Conservation (phyloP, 1,140 invertebrate genomes). For the Branchinecta lynchi region DNA sequence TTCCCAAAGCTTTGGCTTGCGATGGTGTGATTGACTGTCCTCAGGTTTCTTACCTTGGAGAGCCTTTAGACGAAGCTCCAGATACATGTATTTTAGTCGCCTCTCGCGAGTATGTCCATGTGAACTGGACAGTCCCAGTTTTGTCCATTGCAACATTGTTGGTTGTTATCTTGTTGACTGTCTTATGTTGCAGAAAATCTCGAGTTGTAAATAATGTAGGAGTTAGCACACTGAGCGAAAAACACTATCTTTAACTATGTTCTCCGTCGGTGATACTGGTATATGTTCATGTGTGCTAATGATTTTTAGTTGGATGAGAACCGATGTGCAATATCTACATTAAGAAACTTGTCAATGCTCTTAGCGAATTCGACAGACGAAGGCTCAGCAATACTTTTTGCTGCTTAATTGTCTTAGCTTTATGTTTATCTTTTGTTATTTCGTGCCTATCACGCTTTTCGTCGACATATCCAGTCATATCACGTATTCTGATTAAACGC, state of each 20-base stretch:
- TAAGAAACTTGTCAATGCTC: too few relatives aligned
- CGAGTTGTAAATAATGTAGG: background rate
- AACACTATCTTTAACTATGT: background rate
- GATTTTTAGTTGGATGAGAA: too few relatives aligned
- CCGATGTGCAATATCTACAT: too few relatives aligned
- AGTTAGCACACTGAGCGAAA: background rate
- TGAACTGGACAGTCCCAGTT: background rate
- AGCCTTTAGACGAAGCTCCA: background rate
- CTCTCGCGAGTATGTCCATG: background rate
- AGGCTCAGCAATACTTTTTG: too few relatives aligned
- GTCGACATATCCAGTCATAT: too few relatives aligned
- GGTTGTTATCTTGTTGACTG: background rate
- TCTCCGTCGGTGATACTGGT: too few relatives aligned
- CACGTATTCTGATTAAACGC: too few relatives aligned
- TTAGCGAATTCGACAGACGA: too few relatives aligned
- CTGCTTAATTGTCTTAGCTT: too few relatives aligned
- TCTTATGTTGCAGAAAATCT: slow-evolving; percentile 8
- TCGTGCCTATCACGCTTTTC: too few relatives aligned
- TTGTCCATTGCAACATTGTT: background rate
- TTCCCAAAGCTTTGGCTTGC: background rate
- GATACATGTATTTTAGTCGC: background rate
- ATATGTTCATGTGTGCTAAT: too few relatives aligned
- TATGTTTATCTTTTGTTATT: too few relatives aligned
- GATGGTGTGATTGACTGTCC: background rate
- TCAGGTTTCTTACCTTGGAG: background rate